Percentiles rank a stretch among this genome's conserved stretches.
Evolutionary conservation across 1,140 invertebrate species (phyloP).

Genomic region (Paramacrobiotus metropolitanus): DNA sequence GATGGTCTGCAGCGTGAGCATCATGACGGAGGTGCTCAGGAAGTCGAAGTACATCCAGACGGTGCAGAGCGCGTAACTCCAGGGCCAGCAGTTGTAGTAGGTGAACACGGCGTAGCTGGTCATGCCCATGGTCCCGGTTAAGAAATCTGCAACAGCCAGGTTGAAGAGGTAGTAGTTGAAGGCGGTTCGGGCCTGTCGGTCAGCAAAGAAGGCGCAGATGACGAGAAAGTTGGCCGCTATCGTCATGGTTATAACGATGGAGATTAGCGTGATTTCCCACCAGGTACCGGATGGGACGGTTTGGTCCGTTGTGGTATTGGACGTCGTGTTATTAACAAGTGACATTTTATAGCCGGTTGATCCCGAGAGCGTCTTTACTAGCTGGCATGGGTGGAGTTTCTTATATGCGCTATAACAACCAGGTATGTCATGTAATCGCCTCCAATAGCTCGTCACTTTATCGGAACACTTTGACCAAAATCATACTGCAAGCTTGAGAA

Average conservation of each 20-base stretch:
- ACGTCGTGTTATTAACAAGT: too few relatives aligned
- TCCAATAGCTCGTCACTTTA: too few relatives aligned
- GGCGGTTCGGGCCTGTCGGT: neutral
- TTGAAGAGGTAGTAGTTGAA: neutral
- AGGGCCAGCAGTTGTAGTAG: slow-evolving; percentile 10
- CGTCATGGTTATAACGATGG: neutral
- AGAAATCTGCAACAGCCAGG: slow-evolving; percentile 12
- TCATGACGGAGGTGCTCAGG: neutral
- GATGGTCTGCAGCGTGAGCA: neutral
- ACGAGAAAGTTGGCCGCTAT: neutral
- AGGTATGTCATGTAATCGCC: too few relatives aligned
- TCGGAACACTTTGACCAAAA: too few relatives aligned
- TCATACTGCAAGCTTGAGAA: too few relatives aligned
- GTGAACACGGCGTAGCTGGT: slow-evolving; percentile 10
- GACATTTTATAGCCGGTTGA: too few relatives aligned
- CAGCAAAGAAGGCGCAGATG: neutral
- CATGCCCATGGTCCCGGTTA: slow-evolving; percentile 14
- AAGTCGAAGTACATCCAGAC: slow-evolving; percentile 3
- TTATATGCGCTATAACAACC: too few relatives aligned
- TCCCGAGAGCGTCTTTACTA: too few relatives aligned
- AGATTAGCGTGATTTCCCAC: neutral
- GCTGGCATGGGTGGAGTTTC: too few relatives aligned
- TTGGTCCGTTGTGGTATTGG: too few relatives aligned
- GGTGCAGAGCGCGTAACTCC: neutral
- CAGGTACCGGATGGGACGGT: too few relatives aligned